Evolutionary conservation across 1,140 invertebrate genomes (phyloP).

Genomic region (Piezodorus guildinii): DNA sequence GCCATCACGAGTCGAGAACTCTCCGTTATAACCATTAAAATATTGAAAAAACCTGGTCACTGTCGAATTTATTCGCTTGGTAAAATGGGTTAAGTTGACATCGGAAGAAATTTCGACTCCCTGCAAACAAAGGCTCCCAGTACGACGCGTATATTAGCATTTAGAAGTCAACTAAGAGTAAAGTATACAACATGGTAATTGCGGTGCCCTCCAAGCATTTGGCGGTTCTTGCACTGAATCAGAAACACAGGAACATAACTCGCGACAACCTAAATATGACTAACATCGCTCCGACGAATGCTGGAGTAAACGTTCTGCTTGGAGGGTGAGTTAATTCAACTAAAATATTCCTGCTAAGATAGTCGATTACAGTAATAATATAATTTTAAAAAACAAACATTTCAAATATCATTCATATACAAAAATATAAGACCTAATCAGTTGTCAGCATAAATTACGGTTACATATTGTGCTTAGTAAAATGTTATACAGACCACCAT

Average conservation of each 20-base stretch:
- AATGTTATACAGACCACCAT: too few relatives aligned
- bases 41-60: not conserved
- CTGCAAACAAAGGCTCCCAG: not conserved
- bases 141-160: not conserved
- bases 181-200: constrained; percentile 3
- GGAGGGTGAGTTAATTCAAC: constrained; percentile 17
- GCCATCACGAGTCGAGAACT: not conserved
- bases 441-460: too few relatives aligned
- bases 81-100: not conserved
- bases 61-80: not conserved
- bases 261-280: constrained; percentile 18
- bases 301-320: constrained; percentile 20
- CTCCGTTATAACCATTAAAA: not conserved
- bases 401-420: too few relatives aligned
- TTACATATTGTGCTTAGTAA: too few relatives aligned
- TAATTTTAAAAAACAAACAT: too few relatives aligned
- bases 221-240: not conserved
- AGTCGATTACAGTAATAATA: too few relatives aligned
- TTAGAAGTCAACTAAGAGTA: not conserved
- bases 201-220: constrained; percentile 12
- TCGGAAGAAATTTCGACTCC: not conserved
- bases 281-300: constrained; percentile 18
- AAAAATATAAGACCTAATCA: too few relatives aligned
- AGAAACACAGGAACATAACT: constrained; percentile 6
- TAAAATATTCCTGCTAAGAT: not conserved